Evolutionary conservation across 2,888 invertebrate species (phyloP), one percentile per base, ranked within the genome.

Genomic region (Erynnis tages): DNA sequence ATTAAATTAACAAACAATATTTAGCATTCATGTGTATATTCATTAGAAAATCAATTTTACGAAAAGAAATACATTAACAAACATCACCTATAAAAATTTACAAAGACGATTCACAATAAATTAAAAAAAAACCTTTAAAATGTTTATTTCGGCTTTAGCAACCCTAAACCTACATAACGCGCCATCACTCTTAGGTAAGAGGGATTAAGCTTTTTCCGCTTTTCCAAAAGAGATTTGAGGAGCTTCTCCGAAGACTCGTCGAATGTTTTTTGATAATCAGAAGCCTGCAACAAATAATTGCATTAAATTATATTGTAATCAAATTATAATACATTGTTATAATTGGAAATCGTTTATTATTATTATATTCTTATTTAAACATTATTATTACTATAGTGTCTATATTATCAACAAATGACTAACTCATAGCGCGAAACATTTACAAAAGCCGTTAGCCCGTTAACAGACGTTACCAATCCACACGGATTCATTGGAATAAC

Each of bases 141-240:
- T 2, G 17, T 10, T 52, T 27, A 58, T 43, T 62, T 62, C 13
- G 50, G 55, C 60, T 81, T 84, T 10, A 88, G 59, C 8, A 88
- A 67, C 5, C 88, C 87, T 4, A 87, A 66, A 0, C 88, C 88
- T 1, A 87, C 83, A 40, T 87, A 87, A n/a, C 85, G 73, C n/a
- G 88, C 87, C 86, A 88, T 83, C 2, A 88, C 82, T 35, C 87
- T 68, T 7, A 88, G 73, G 58, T 88, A 88, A 0, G 87, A 86
- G 0, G 86, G 84, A 57, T 84, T 88, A 7, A 85, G 58, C 58
- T 78, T 81, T 62, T 82, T 86, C 11, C 86, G 69, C 59, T 85
- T 87, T 54, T 74, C 74, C 25, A 88, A 60, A 10, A 88, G 65
- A 2, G 75, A 77, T 55, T 76, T 83, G 4, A 88, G 54, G 16